phyloP scores from a whole-genome alignment of 2,113 vertebrate genomes.

The Heterochromis multidens region DNA sequence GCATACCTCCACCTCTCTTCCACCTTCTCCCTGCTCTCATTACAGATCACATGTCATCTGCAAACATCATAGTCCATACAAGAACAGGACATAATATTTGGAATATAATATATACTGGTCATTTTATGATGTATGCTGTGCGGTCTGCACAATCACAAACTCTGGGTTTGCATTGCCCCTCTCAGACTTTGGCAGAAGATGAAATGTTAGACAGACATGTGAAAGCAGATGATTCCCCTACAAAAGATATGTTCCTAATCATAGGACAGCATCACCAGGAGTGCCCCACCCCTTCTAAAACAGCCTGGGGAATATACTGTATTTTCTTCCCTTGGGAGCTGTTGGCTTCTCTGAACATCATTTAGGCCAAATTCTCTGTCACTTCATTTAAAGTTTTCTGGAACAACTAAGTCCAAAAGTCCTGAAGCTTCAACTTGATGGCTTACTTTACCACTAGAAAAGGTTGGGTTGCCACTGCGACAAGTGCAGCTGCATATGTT shows the following conservation, averaged over 20 bases:
- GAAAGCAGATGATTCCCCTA: not conserved
- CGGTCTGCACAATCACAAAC: not conserved
- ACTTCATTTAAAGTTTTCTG: not conserved
- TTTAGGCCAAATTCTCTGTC: not conserved
- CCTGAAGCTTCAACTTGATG: not conserved
- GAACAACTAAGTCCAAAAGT: not conserved
- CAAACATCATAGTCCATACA: not conserved
- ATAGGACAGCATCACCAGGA: too few relatives aligned
- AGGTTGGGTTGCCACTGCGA: not conserved
- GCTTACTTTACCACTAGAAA: not conserved
- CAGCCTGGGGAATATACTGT: not conserved
- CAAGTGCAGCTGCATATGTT: not conserved
- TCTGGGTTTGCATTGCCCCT: not conserved
- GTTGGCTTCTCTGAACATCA: not conserved
- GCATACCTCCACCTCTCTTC: not conserved
- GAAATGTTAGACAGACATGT: not conserved
- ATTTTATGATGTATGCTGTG: not conserved
- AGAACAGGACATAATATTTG: not conserved
- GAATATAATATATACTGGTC: not conserved
- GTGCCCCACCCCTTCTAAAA: not conserved
- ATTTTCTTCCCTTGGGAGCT: not conserved
- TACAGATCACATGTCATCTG: not conserved
- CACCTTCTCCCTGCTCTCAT: rapidly evolving
- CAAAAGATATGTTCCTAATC: too few relatives aligned
- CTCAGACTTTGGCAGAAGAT: not conserved